Evolutionary conservation across 2,888 invertebrate species (phyloP), one percentile per base, ranked within the genome.

Genomic region (Drosophila fulvimacula): DNA sequence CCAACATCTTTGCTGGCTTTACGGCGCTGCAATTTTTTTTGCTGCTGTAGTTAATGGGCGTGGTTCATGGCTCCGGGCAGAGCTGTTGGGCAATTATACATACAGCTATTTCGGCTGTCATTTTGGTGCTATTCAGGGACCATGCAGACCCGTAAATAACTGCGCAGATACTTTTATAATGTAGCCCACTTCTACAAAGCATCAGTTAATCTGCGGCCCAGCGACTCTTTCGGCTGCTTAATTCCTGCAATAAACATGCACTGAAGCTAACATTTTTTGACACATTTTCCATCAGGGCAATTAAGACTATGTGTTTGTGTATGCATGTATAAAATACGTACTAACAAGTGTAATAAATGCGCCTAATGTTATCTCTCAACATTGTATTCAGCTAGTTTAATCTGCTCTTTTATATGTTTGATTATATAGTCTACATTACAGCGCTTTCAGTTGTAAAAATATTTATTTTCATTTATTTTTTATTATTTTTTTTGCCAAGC

Each of bases 101-200:
- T 63, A 72, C 82, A 79, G 56, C 48, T 44, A 49, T 55, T 56
- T 57, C 39, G 42, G 36, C 48, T 38, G 58, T 51, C 67, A 62
- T 66, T 69, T 81, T 67, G 88, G 73, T 66, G 76, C 69, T 49
- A 71, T 65, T 79, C n/a, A 57, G 81, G 57, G 66, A 76, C 79
- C 69, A 36, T 77, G 83, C 62, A 76, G 76, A 67, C 32, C 58
- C 63, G 79, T 87, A 84, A 87, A 84, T 84, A 79, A 68, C 63
- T 65, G 57, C 38, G 48, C 38, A 55, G 74, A 80, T 69, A 52
- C 53, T 60, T 69, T 64, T 62, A 65, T 65, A 58, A 59, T 58
- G 49, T 57, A 44, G 49, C 59, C 53, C 57, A 57, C 66, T 68
- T 64, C 66, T 61, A 55, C 72, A 66, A 52, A 59, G 61, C 73